phyloP scores from a whole-genome alignment of 2,113 vertebrate species.

The Trichomycterus rosablanca region DNA sequence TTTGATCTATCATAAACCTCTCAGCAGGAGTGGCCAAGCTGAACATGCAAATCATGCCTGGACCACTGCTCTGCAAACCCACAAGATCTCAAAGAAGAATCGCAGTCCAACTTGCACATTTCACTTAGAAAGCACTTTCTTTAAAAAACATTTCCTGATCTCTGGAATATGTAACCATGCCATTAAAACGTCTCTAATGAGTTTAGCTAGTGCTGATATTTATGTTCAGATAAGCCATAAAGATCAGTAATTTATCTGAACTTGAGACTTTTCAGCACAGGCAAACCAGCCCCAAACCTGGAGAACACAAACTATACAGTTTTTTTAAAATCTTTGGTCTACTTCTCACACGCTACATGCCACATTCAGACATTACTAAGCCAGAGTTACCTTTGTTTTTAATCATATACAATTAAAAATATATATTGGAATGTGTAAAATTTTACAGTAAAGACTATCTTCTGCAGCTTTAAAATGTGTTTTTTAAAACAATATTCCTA shows the following conservation, averaged over 20 bases:
- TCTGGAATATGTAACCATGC: slow-evolving; percentile 22
- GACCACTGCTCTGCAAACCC: slow-evolving; percentile 3
- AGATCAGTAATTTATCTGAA: slow-evolving; percentile 3
- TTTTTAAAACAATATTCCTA: background rate
- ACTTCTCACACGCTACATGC: slow-evolving; percentile 20
- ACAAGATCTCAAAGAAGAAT: slow-evolving; percentile 4
- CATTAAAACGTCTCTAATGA: background rate
- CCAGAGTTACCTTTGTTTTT: slow-evolving; percentile 38
- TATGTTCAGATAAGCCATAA: slow-evolving; percentile 31
- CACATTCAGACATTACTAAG: slow-evolving; percentile 42
- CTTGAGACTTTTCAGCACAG: slow-evolving; percentile 4
- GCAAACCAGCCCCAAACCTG: slow-evolving; percentile 24
- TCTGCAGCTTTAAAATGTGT: background rate
- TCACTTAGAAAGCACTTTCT: background rate
- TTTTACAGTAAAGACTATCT: background rate
- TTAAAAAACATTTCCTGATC: slow-evolving; percentile 17
- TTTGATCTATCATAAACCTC: too few relatives aligned
- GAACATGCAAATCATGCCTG: too few relatives aligned
- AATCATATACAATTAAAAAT: background rate
- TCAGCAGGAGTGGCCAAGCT: too few relatives aligned
- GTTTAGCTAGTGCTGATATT: slow-evolving; percentile 1
- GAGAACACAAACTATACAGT: slow-evolving; percentile 20
- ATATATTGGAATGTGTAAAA: background rate
- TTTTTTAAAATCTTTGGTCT: slow-evolving; percentile 13
- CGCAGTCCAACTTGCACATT: slow-evolving; percentile 16